Evolutionary conservation across 2,797 vertebrate species (phyloP).

Genomic region (Pyrrhura leucotis): DNA sequence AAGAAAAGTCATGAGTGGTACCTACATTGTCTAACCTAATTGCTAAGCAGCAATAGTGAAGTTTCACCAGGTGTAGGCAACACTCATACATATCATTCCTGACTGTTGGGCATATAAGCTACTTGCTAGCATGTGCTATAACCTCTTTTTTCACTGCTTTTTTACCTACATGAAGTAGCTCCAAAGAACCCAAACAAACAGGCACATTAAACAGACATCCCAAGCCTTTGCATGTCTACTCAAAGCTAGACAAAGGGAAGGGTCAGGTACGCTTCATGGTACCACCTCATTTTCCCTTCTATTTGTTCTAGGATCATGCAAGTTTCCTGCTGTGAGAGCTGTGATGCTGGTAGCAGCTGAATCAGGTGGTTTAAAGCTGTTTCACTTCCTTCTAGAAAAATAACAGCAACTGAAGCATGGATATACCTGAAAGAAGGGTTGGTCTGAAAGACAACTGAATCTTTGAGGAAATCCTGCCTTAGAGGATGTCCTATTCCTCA

Average conservation of each 20-base stretch:
- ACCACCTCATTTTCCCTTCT: neutral
- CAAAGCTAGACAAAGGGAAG: neutral
- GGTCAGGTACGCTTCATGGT: neutral
- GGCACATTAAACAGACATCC: neutral
- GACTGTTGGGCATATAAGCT: neutral
- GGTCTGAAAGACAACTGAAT: neutral
- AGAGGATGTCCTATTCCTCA: neutral
- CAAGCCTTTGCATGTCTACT: neutral
- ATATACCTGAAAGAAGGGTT: neutral
- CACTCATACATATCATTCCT: neutral
- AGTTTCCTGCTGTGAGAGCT: neutral
- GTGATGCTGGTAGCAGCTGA: neutral
- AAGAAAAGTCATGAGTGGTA: neutral
- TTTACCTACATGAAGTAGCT: neutral
- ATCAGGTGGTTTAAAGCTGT: neutral
- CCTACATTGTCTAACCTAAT: neutral
- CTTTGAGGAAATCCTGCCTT: neutral
- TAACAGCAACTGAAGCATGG: neutral
- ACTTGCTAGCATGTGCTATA: neutral
- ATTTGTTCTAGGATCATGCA: neutral
- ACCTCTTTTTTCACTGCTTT: neutral
- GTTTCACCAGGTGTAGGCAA: neutral
- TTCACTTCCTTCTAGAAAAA: neutral
- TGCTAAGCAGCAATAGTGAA: neutral
- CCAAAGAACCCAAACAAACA: neutral